Base-by-base conservation (phyloP, 1,140 invertebrate genomes). In the Chionoecetes opilio region DNA sequence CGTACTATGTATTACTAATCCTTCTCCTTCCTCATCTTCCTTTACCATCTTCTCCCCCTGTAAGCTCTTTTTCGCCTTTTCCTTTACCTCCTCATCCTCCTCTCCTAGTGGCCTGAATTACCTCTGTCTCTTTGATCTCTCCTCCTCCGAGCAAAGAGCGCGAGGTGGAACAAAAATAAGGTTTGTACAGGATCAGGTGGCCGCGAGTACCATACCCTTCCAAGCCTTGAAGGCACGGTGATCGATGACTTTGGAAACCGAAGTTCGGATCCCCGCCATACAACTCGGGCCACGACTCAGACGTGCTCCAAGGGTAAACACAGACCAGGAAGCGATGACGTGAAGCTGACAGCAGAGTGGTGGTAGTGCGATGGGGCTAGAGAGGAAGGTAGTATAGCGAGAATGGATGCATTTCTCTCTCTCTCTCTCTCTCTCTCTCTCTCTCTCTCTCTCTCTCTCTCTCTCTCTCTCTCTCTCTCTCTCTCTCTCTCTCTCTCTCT, bases 141-240 rank as follows among this genome's bases (percentile, higher is more conserved):
- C 91, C 85, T 87, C 26, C 38, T 32, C 29, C 31, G 63, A 41
- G 82, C 37, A 21, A 11, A 85, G 82, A 34, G 63, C 82, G 34
- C 75, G 34, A 89, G 87, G 93, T 41, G 63, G 75, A 41, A 63
- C 46, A 82, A 94, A 90, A 94, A 87, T 91, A 46, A 87, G 89
- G 89, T 95, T 91, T 94, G 86, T 92, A 86, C 92, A 93, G 84
- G 32, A 93, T 93, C 92, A 38, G 92, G 92, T 93, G 86, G 34
- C 94, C 53, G 75, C 63, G 89, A 85, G 89, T 91, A 35, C 82
- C 90, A 6, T 89, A 21, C 75, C 90, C 84, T 94, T 91, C 88
- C 37, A 85, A 91, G 53, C 88, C 93, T 95, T 95, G 90, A 95
- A 95, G 94, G 89, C 90, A 63, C 89, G 46, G 82, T 95, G 94